Base-by-base conservation (phyloP, 2,113 vertebrate genomes). In the Notiomystis cincta region DNA sequence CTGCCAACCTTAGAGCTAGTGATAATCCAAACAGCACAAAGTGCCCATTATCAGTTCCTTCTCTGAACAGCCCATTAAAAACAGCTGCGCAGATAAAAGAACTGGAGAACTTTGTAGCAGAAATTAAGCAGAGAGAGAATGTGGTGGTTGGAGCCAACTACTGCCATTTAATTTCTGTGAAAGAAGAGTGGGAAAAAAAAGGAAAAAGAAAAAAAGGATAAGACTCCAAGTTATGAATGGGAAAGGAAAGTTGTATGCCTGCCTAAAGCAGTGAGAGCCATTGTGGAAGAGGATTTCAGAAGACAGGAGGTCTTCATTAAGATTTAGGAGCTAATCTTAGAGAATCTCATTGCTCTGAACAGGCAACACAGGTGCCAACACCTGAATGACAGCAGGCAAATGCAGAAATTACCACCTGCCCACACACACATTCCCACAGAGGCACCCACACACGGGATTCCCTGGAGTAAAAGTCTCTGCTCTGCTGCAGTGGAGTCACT, bases 1-100 rank as follows among this genome's bases (percentile, higher is more conserved):
- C 91, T 96, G 96, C 95, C 96, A 97, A 95, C 93, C 95, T 95
- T 87, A 92, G 94, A 95, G 94, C 87, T 76, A 96, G 85, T 94
- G 91, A 95, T 96, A 97, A 97, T 97, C 91, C 94, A 97, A 96
- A 97, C 91, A 96, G 91, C 95, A 97, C 96, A 97, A 96, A 97
- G 91, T 97, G 93, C 94, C 96, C 93, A 96, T 97, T 97, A 97
- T 97, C 96, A 97, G 96, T 93, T 95, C 95, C 94, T 93, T 96
- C 95, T 93, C 93, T 93, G 95, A 97, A 95, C 96, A 96, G 94
- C 95, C 96, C 95, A 97, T 97, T 96, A 97, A 94, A 97, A 97
- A 96, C 96, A 97, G 95, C 96, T 97, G 96, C 96, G 97, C 90
- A 95, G 96, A 96, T 97, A 97, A 97, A 97, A 97, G 95, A 90